These are phyloP conservation scores for Rhabdophis nuchalis DNA, from an alignment of 2,797 vertebrate genomes.

Conservation along the genomic window DNA sequence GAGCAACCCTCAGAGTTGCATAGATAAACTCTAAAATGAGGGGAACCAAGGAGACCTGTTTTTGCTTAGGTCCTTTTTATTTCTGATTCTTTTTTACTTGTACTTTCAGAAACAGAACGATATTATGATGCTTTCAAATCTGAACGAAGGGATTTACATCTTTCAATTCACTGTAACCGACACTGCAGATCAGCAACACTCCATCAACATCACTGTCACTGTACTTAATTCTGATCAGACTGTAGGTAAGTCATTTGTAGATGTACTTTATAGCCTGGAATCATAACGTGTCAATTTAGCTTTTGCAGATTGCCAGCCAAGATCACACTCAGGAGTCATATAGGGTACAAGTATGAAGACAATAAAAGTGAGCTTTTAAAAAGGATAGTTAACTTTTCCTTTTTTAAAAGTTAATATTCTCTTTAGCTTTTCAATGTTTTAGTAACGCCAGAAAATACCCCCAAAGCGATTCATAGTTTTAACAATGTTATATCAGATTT, in stretches of 20 bases:
- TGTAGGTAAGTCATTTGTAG: constrained; percentile 71
- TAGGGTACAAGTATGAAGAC: neutral
- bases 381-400: neutral
- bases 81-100: constrained; percentile 32
- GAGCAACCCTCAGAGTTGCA: neutral
- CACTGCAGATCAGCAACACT: constrained; percentile 70
- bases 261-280: neutral
- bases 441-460: neutral
- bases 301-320: neutral
- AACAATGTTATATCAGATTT: neutral
- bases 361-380: neutral
- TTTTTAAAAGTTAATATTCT: neutral
- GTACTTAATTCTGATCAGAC: constrained; percentile 87
- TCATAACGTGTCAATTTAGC: neutral
- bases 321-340: neutral
- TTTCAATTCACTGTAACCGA: constrained; percentile 82
- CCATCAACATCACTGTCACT: constrained; percentile 75
- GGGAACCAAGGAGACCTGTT: neutral
- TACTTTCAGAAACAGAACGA: constrained; percentile 70
- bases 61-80: neutral
- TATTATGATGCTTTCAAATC: constrained; percentile 79
- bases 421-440: neutral
- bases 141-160: constrained; percentile 82
- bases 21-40: neutral
- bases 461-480: neutral